Evolutionary conservation across 1,140 invertebrate genomes (phyloP), one percentile per base, ranked within the genome.

Genomic region (Drosophila sp.): DNA sequence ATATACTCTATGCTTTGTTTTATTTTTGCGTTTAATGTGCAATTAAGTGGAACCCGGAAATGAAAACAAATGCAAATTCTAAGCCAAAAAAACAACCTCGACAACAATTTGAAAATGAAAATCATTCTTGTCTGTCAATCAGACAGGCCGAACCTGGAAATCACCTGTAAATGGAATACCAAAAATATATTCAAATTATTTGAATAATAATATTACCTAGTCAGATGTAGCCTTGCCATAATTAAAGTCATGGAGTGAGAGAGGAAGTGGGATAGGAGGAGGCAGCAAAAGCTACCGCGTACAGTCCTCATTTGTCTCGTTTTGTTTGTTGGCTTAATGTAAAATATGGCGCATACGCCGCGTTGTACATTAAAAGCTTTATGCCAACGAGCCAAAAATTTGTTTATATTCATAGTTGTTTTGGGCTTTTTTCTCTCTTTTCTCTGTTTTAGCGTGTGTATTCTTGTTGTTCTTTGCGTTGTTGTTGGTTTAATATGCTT

Each of bases 311-410:
- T 56, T 80, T 72, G 58, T 21, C 53, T 45, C 51, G 40, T 64
- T 83, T 80, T 83, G 76, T 83, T 84, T 83, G 76, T 84, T 76
- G 80, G 67, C 67, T 84, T 86, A 87, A 87, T 81, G 81, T 87
- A 81, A 86, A 86, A 81, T 81, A 87, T 86, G 59, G 78, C 80
- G 82, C 79, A 80, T 86, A 72, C 81, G 81, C 62, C 81, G 51
- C 57, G 82, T 64, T 86, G 66, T 78, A 77, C 81, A 86, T 87
- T 86, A 86, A 86, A 86, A 87, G 81, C 82, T 87, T 87, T 86
- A 48, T 76, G 80, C 76, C 76, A 50, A 64, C 61, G 46, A 70
- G 64, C 66, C 56, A 70, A 82, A 82, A 82, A 79, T 76, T 76
- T 61, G 76, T 38, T 65, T 54, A 80, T 80, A 80, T 84, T 84